Evolutionary conservation across 1,140 invertebrate genomes (phyloP), one percentile per base, ranked within the genome.

Genomic region (Papilio helenus): DNA sequence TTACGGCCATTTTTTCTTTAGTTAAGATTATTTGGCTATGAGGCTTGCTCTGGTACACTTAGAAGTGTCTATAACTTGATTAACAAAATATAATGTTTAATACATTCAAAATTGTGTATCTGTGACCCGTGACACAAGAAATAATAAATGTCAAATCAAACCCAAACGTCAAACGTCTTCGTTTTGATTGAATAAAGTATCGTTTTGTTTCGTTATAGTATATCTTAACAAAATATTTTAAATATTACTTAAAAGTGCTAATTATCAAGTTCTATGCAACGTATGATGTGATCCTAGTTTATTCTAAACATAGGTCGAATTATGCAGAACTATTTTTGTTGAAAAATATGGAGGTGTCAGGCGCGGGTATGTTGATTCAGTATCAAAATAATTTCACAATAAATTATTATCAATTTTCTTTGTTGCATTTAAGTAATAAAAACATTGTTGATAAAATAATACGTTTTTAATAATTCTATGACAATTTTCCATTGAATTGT

Each of bases 271-370:
- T 77, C 10, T 39, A 65, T 65, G 26, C 51, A 65, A 16, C 10
- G n/a, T 65, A 44, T 73, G 20, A 74, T n/a, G 61, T 61, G 44
- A 46, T 80, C 58, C 39, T 51, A 18, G 5, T 74, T 29, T 46
- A 34, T 58, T 44, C 61, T 61, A 65, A 80, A 49, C 23, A 26
- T 42, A 9, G 7, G 49, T 73, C 44, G 26, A 65, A 79, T 79
- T 78, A 83, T 83, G 82, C 81, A 79, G 72, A 74, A 74, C 44
- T 78, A 80, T 71, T 82, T 77, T 26, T 74, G 55, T 80, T 71
- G 73, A 76, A 68, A 80, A 86, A 79, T 83, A 91, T 91, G 89
- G 89, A 91, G 79, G 80, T 91, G 81, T 86, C 89, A 81, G 88
- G 87, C 74, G 73, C 89, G 84, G 88, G 89, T 91, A 86, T 80